Evolutionary conservation across 1,140 invertebrate species (phyloP), one percentile per base, ranked within the genome.

Genomic region (Ceratina calcarata): DNA sequence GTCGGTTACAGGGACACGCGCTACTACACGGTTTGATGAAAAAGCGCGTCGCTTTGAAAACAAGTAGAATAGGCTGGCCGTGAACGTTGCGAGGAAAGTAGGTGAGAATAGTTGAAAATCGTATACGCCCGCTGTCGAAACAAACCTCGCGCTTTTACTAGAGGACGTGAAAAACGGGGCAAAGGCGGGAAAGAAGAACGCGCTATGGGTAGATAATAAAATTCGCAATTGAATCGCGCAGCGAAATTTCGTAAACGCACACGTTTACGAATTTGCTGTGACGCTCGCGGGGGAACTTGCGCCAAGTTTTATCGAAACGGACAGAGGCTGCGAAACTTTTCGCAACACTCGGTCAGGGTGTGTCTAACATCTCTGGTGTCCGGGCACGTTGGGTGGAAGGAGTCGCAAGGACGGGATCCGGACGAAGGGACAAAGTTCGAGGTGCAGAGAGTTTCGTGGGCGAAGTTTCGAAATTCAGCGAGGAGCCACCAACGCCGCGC

Each of bases 321-420:
- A 64, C 13, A 37, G 49, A 20, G 58, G 13, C 7, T 16, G 57
- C 18, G 20, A 18, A 75, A 77, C 45, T 76, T 66, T 70, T 27
- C 16, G 51, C 70, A 81, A 78, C 61, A 81, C 61, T 81, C 61
- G 74, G 24, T 0, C 64, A 66, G 51, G 67, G n/a, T 72, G 61
- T 78, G 53, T 15, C 49, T 70, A 70, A 60, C 67, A 27, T 32
- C 1, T 8, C 0, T 3, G 10, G 45, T 7, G 16, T 45, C 37
- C 37, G 4, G 22, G 27, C 27, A 32, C 27, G 27, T 32, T 4
- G 27, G 7, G 20, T 4, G 51, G 45, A 60, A 18, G 22, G 4
- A 16, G 22, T 45, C 22, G 53, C 22, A n/a, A 16, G 66, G n/a
- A 18, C 15, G 27, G 12, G 55, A 27, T 20, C 1, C 15, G 55